A percentile compares a stretch with the other conserved stretches of the same genome.
Conservation (phyloP, 2,888 invertebrate genomes). For the Heliconius ethilla region DNA sequence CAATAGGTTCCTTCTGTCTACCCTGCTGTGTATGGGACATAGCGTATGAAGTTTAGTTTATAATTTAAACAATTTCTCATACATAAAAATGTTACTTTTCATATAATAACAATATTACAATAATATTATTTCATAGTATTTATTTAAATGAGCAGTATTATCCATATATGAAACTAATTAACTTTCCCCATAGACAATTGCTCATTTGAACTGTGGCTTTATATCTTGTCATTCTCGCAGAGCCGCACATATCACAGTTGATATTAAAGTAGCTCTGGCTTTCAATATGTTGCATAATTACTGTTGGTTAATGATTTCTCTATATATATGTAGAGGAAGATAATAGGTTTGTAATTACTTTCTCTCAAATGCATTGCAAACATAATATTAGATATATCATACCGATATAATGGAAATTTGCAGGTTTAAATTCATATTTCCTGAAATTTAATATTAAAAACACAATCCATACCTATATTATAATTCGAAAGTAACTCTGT, state of each 20-base stretch:
- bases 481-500: too few relatives aligned
- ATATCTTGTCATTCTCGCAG: constrained; percentile 3
- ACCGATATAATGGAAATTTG: too few relatives aligned
- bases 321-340: neutral
- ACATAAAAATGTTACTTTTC: too few relatives aligned
- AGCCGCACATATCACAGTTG: constrained; percentile 3
- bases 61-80: too few relatives aligned
- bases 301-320: neutral
- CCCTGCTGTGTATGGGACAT: too few relatives aligned
- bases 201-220: neutral
- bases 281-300: neutral
- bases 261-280: neutral
- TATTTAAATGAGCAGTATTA: neutral
- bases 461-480: too few relatives aligned
- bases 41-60: too few relatives aligned
- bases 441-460: too few relatives aligned
- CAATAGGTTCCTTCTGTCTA: too few relatives aligned
- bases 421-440: too few relatives aligned
- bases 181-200: neutral
- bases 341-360: neutral
- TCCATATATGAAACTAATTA: constrained; percentile 4
- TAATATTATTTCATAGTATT: neutral
- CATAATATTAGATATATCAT: neutral
- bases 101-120: too few relatives aligned
- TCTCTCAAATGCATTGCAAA: neutral